Percentiles rank a stretch among this genome's conserved stretches.
Evolutionary conservation across 2,113 vertebrate species (phyloP).

Genomic region (Megaceryle torquata): DNA sequence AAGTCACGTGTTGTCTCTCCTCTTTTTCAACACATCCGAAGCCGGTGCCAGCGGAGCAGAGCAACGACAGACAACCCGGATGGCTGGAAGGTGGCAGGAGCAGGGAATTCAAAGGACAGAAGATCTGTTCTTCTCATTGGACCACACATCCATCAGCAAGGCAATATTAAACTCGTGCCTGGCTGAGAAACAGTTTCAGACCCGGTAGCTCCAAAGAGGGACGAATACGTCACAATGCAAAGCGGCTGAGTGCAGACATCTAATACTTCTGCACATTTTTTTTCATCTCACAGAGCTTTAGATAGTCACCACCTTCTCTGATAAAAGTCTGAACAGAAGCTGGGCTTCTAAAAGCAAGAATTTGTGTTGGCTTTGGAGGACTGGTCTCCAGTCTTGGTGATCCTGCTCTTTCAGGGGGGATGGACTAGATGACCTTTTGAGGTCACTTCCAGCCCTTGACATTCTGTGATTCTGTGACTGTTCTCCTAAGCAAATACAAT

Average conservation of each 20-base stretch:
- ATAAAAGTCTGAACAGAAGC: not conserved
- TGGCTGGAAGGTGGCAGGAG: not conserved
- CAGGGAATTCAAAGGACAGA: not conserved
- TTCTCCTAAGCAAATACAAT: not conserved
- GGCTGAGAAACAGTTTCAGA: not conserved
- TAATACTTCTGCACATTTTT: not conserved
- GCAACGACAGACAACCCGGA: rapidly evolving
- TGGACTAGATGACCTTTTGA: too few species aligned
- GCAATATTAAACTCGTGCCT: not conserved
- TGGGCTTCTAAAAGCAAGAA: not conserved
- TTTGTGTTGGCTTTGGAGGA: not conserved
- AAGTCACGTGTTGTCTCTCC: not conserved
- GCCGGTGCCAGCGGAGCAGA: not conserved
- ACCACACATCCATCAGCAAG: not conserved
- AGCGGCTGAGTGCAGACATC: not conserved
- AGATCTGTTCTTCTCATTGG: not conserved
- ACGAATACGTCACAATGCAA: rapidly evolving
- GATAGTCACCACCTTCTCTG: not conserved
- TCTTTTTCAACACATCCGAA: not conserved
- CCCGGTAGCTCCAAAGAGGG: not conserved
- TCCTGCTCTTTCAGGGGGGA: too few species aligned
- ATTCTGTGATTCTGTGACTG: not conserved
- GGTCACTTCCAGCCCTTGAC: too few species aligned
- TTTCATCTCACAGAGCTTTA: not conserved
- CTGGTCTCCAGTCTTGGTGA: not conserved